These are phyloP conservation scores for Agrotis segetum DNA, from an alignment of 2,888 invertebrate species.

Conservation along the genomic window DNA sequence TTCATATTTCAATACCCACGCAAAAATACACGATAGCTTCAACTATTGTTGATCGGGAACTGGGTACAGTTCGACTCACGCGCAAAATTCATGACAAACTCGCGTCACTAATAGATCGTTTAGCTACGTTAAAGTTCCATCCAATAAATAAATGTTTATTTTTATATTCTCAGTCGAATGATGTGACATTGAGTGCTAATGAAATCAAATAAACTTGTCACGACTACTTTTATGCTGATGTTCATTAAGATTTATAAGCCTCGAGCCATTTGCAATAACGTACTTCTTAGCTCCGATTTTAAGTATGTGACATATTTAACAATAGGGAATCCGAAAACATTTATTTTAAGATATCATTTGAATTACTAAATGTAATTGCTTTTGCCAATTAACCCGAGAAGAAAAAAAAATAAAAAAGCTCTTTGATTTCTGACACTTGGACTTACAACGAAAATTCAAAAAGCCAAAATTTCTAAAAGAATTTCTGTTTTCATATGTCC, in stretches of 20 bases:
- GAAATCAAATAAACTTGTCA: conserved; percentile 46
- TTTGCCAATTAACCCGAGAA: conserved; percentile 10
- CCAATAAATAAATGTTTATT: conserved; percentile 17
- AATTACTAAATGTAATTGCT: conserved; percentile 20
- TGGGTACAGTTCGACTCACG: not conserved
- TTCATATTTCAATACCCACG: not conserved
- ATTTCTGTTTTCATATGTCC: conserved; percentile 26
- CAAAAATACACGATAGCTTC: conserved; percentile 10
- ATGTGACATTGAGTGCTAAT: conserved; percentile 49
- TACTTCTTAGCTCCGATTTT: conserved; percentile 18
- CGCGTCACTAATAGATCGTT: conserved; percentile 10
- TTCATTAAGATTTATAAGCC: conserved; percentile 43
- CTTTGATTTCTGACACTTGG: conserved; percentile 13
- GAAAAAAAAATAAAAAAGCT: conserved; percentile 1
- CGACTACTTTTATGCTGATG: conserved; percentile 42
- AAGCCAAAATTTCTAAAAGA: conserved; percentile 14
- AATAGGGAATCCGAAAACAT: conserved; percentile 11
- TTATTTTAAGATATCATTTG: conserved; percentile 10
- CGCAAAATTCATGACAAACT: conserved; percentile 10
- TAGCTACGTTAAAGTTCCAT: not conserved
- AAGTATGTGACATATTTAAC: conserved; percentile 1
- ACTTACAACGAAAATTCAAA: conserved; percentile 10
- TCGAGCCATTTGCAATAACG: conserved; percentile 40
- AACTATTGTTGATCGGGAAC: not conserved
- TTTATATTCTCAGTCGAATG: conserved; percentile 18